Conservation (phyloP, 2,888 invertebrate species). For the Ichneumoninae sp. region DNA sequence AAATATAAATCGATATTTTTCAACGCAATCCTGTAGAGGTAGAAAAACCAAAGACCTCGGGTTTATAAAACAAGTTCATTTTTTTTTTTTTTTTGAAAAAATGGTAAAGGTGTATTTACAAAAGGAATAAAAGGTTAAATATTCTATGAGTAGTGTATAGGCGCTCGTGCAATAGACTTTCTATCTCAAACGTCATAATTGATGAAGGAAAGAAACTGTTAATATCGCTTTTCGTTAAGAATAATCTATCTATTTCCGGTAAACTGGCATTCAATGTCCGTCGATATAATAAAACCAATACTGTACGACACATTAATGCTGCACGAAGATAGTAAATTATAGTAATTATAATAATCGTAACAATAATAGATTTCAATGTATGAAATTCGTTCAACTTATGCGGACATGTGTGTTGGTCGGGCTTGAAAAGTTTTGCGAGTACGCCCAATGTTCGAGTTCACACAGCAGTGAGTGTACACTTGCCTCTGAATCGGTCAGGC, state of each 20-base stretch:
- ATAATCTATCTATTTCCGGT: neutral
- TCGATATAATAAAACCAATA: conserved; percentile 23
- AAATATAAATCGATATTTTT: neutral
- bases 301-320: neutral
- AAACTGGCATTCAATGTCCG: conserved; percentile 18
- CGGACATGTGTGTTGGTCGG: neutral
- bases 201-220: neutral
- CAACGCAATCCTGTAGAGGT: neutral
- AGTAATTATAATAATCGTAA: conserved; percentile 31
- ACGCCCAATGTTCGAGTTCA: neutral
- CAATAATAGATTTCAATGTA: conserved; percentile 8
- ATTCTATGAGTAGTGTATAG: neutral
- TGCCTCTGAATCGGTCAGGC: neutral
- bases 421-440: conserved; percentile 5
- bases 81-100: neutral
- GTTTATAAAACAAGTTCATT: neutral
- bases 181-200: neutral
- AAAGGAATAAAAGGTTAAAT: neutral
- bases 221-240: neutral
- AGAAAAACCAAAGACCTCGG: neutral
- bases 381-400: neutral
- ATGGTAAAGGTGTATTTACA: neutral
- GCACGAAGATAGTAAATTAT: conserved; percentile 26
- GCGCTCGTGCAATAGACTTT: neutral
- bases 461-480: conserved; percentile 7